These are phyloP conservation scores for Fregetta grallaria DNA, from an alignment of 2,113 vertebrate genomes.

Conservation along the genomic window DNA sequence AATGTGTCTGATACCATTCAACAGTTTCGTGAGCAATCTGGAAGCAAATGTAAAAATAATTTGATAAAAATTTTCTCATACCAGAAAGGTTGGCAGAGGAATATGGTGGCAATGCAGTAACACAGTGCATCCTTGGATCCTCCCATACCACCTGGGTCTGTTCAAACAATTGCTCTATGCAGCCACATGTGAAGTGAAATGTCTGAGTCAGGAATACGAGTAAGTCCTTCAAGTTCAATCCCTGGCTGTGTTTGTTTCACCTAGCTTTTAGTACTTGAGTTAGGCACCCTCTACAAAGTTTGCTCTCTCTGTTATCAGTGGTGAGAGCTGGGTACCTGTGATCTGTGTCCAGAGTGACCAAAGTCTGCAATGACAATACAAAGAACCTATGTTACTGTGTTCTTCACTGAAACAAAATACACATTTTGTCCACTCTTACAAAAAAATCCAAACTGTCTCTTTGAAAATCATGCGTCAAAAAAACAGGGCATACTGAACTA, in stretches of 20 bases:
- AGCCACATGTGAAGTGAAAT: background rate
- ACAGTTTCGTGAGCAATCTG: background rate
- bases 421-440: accelerated
- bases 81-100: background rate
- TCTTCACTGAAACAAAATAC: background rate
- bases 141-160: accelerated
- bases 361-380: background rate
- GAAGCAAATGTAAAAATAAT: background rate
- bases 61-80: background rate
- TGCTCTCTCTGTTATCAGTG: background rate
- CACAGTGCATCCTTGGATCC: background rate
- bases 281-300: background rate
- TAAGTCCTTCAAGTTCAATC: background rate
- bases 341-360: background rate
- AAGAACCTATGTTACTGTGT: background rate
- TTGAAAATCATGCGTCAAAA: background rate
- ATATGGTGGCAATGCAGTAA: background rate
- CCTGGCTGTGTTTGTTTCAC: background rate
- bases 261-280: background rate
- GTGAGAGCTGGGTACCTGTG: background rate
- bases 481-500: background rate
- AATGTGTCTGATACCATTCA: background rate
- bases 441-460: background rate
- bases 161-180: background rate
- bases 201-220: background rate